Evolutionary conservation across 2,113 vertebrate genomes (phyloP).

Genomic region (Cheirogaleus medius): DNA sequence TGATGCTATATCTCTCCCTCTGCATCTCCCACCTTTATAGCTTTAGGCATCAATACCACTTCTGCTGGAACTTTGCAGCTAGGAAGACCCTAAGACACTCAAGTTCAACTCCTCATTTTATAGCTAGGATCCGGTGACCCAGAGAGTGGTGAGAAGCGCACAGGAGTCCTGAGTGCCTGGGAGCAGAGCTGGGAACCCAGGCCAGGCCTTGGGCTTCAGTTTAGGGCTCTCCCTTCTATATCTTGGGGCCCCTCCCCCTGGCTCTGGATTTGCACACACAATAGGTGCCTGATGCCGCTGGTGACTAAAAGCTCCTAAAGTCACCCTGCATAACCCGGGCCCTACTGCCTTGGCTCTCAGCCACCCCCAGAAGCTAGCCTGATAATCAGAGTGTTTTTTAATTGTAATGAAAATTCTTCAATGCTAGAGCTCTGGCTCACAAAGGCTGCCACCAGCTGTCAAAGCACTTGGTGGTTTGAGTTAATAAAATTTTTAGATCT

Average conservation of each 20-base stretch:
- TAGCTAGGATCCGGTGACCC: not conserved
- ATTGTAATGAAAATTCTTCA: slow-evolving; percentile 24
- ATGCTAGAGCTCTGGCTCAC: not conserved
- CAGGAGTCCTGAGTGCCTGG: not conserved
- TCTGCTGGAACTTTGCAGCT: not conserved
- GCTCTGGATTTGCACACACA: not conserved
- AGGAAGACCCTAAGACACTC: not conserved
- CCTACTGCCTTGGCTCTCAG: not conserved
- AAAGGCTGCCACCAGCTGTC: not conserved
- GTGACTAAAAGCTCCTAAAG: not conserved
- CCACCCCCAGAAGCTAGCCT: not conserved
- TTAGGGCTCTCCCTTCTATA: not conserved
- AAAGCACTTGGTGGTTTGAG: not conserved
- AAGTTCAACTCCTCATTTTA: not conserved
- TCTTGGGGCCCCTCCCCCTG: not conserved
- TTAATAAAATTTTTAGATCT: slow-evolving; percentile 55
- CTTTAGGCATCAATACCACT: not conserved
- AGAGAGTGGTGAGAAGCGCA: not conserved
- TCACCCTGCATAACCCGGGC: not conserved
- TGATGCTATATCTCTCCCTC: not conserved
- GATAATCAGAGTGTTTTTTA: not conserved
- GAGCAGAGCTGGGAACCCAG: not conserved
- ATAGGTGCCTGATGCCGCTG: not conserved
- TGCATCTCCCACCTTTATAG: not conserved
- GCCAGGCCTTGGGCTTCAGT: not conserved